Evolutionary conservation across 2,113 vertebrate genomes (phyloP).

Genomic region (Mesembrinibis cayennensis): DNA sequence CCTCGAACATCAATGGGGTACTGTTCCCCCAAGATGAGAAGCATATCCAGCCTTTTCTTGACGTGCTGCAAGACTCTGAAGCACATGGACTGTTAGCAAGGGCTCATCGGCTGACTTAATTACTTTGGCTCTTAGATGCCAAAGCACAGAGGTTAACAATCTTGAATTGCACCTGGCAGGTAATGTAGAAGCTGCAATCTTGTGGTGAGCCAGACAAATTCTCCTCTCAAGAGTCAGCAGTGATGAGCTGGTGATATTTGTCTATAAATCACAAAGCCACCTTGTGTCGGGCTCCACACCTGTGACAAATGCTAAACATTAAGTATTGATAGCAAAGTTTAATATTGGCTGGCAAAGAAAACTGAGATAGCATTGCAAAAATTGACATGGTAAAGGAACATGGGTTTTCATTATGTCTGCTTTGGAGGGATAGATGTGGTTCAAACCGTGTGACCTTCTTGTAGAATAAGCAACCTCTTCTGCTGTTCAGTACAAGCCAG

Average conservation of each 20-base stretch:
- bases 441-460: not conserved
- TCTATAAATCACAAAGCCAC: not conserved
- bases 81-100: not conserved
- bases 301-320: not conserved
- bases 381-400: not conserved
- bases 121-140: not conserved
- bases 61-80: not conserved
- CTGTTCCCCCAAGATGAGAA: not conserved
- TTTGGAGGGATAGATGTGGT: not conserved
- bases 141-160: not conserved
- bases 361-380: not conserved
- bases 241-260: not conserved
- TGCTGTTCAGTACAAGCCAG: not conserved
- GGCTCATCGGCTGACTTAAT: not conserved
- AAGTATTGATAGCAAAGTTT: not conserved
- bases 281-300: not conserved
- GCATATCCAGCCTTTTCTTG: not conserved
- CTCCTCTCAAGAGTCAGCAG: not conserved
- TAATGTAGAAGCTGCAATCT: not conserved
- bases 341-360: not conserved
- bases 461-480: not conserved
- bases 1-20: not conserved
- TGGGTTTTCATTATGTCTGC: not conserved
- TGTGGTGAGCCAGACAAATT: not conserved
- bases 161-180: not conserved